phyloP scores from a whole-genome alignment of 2,113 vertebrate species.

The Leptobrachium leishanense region DNA sequence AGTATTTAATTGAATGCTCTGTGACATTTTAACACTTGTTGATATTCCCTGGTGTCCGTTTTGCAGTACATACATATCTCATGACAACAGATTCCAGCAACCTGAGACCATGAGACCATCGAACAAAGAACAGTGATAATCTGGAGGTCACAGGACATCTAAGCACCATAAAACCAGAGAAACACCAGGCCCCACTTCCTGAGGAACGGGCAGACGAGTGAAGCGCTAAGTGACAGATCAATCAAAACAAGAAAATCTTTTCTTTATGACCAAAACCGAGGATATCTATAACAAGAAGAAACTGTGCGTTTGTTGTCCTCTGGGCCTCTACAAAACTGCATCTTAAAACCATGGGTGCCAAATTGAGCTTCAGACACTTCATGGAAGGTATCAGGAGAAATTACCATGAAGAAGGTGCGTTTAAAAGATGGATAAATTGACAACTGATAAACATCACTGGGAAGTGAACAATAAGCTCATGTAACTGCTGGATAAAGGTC shows the following conservation, averaged over 20 bases:
- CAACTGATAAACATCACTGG: too few relatives aligned
- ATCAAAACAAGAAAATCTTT: slow-evolving; percentile 28
- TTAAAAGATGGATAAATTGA: too few relatives aligned
- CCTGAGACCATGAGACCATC: not conserved
- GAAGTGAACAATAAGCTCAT: too few relatives aligned
- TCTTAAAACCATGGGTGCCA: too few relatives aligned
- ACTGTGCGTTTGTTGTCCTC: not conserved
- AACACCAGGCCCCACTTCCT: slow-evolving; percentile 7
- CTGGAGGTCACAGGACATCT: slow-evolving; percentile 21
- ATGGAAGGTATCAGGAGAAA: too few relatives aligned
- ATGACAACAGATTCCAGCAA: not conserved
- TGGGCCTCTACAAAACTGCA: too few relatives aligned
- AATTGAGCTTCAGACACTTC: too few relatives aligned
- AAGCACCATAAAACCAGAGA: slow-evolving; percentile 20
- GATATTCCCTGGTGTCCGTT: not conserved
- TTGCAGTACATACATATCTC: not conserved
- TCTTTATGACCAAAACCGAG: slow-evolving; percentile 24
- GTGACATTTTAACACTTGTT: not conserved
- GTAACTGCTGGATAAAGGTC: too few relatives aligned
- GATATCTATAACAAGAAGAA: not conserved
- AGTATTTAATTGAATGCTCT: not conserved
- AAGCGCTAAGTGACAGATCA: slow-evolving; percentile 27
- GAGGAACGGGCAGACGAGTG: not conserved
- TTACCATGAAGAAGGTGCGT: too few relatives aligned
- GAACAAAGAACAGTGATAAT: slow-evolving; percentile 11